A percentile compares a stretch with the other conserved stretches of the same genome.
phyloP scores from a whole-genome alignment of 2,888 invertebrate species.

The Strigamia crassipes region DNA sequence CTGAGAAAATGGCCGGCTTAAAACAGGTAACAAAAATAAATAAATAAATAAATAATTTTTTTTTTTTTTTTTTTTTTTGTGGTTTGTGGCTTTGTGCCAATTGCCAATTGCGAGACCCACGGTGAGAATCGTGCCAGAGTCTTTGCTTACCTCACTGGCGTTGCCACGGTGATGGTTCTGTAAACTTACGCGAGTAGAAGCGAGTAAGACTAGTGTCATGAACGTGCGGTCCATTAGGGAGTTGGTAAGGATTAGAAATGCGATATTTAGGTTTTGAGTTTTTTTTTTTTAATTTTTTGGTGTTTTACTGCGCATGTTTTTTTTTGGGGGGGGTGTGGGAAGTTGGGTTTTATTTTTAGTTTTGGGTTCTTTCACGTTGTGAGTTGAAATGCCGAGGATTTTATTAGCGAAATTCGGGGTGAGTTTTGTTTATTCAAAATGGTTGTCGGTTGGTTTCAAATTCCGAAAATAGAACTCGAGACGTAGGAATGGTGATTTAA shows the following conservation, averaged over 20 bases:
- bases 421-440: conserved; percentile 7
- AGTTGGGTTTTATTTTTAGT: no score
- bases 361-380: background rate
- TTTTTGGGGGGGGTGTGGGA: no score
- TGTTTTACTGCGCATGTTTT: background rate
- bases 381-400: background rate
- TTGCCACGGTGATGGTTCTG: conserved; percentile 27
- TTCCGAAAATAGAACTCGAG: background rate
- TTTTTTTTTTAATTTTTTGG: no score
- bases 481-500: conserved; percentile 8
- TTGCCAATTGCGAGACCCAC: background rate
- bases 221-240: background rate
- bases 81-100: background rate
- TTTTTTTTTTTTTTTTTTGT: background rate
- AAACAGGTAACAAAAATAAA: conserved; percentile 66
- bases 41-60: background rate
- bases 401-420: background rate
- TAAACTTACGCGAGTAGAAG: background rate
- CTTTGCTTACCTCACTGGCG: background rate
- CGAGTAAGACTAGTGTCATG: background rate
- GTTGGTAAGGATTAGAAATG: background rate
- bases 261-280: no score
- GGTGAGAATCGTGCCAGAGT: background rate
- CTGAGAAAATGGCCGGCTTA: conserved; percentile 81
- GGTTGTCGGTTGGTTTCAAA: background rate